A percentile compares a stretch with the other conserved stretches of the same genome.
phyloP scores from a whole-genome alignment of 1,140 invertebrate species.

The Cyclina sinensis region DNA sequence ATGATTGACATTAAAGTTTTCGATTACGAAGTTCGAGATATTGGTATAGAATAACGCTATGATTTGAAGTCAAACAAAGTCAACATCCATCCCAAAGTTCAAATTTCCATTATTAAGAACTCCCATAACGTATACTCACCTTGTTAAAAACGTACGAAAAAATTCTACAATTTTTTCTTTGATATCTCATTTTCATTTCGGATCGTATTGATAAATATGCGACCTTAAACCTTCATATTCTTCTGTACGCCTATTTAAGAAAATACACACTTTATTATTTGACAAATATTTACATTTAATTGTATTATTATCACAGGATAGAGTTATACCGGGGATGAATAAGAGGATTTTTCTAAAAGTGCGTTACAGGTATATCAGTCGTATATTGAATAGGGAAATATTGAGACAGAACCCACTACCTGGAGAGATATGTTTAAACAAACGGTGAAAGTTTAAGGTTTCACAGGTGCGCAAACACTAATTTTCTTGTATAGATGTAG shows the following conservation, averaged over 20 bases:
- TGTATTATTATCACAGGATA: constrained; percentile 25
- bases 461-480: constrained; percentile 66
- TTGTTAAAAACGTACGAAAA: too few species aligned
- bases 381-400: background rate
- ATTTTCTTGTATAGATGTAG: constrained; percentile 29
- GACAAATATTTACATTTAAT: constrained; percentile 67
- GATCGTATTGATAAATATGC: constrained; percentile 19
- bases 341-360: background rate
- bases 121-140: background rate
- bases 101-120: background rate
- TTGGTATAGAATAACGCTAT: too few species aligned
- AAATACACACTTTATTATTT: constrained; percentile 52
- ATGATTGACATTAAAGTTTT: too few species aligned
- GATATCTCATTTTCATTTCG: constrained; percentile 22
- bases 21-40: too few species aligned
- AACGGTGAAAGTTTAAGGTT: constrained; percentile 46
- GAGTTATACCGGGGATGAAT: background rate
- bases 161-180: constrained; percentile 13
- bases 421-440: constrained; percentile 53
- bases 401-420: constrained; percentile 27
- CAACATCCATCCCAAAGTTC: background rate
- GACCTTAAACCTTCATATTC: constrained; percentile 12
- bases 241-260: constrained; percentile 5
- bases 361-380: background rate
- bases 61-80: background rate